Percentiles rank a stretch among this genome's conserved stretches.
phyloP scores from a whole-genome alignment of 2,888 invertebrate genomes.

The Magallana nippona region DNA sequence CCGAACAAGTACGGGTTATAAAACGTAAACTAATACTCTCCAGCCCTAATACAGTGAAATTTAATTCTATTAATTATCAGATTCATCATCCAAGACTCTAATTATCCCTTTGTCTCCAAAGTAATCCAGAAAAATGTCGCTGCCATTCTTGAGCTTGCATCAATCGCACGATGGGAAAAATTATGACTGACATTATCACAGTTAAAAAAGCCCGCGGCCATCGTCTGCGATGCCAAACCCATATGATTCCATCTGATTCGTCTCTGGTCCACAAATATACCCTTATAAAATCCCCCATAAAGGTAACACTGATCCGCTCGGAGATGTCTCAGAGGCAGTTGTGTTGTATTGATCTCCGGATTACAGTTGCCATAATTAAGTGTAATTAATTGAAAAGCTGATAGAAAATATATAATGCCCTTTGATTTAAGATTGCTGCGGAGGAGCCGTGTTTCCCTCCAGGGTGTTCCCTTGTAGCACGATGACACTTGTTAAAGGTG shows the following conservation, averaged over 20 bases:
- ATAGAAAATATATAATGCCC: slow-evolving; percentile 49
- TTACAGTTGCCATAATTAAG: slow-evolving; percentile 49
- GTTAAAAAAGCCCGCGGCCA: background rate
- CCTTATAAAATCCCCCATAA: slow-evolving; percentile 39
- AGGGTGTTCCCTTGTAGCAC: background rate
- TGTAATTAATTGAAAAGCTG: slow-evolving; percentile 56
- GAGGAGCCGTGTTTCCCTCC: slow-evolving; percentile 29
- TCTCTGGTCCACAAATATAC: slow-evolving; percentile 35
- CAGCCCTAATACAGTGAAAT: background rate
- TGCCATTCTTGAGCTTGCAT: slow-evolving; percentile 12
- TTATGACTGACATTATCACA: slow-evolving; percentile 23
- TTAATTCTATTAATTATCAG: slow-evolving; percentile 33
- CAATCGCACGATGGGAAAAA: slow-evolving; percentile 18
- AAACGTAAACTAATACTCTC: slow-evolving; percentile 7
- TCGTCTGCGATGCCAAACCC: slow-evolving; percentile 8
- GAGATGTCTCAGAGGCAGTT: slow-evolving; percentile 31
- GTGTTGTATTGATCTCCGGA: slow-evolving; percentile 22
- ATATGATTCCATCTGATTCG: slow-evolving; percentile 27
- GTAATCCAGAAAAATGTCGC: slow-evolving; percentile 31
- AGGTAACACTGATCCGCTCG: slow-evolving; percentile 42
- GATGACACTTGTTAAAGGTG: slow-evolving; percentile 28
- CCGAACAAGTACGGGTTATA: background rate
- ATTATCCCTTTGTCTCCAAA: slow-evolving; percentile 26
- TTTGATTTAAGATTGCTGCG: slow-evolving; percentile 46
- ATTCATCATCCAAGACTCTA: slow-evolving; percentile 27